These are phyloP conservation scores for Poecilia picta DNA, from an alignment of 2,797 vertebrate species.

Conservation along the genomic window DNA sequence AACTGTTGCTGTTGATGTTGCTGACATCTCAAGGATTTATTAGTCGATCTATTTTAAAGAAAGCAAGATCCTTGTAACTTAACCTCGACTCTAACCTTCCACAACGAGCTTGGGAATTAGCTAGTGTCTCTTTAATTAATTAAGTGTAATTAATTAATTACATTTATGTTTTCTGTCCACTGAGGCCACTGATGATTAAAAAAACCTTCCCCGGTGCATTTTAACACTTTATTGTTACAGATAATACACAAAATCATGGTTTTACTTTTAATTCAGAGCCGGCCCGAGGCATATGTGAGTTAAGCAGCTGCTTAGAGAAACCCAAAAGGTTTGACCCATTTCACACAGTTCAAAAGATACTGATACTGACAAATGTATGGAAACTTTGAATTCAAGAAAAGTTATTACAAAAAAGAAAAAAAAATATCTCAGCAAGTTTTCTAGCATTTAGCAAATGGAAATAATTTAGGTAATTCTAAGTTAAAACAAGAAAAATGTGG, in stretches of 20 bases:
- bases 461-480: too few species aligned
- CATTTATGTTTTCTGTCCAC: neutral
- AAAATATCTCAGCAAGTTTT: too few species aligned
- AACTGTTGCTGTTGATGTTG: neutral
- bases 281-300: too few species aligned
- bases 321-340: too few species aligned
- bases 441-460: too few species aligned
- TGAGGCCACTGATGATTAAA: constrained; percentile 7
- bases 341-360: too few species aligned
- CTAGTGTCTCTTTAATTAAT: constrained; percentile 4
- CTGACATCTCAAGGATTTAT: neutral
- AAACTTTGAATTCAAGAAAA: too few species aligned
- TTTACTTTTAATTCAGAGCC: constrained; percentile 8
- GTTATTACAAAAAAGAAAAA: too few species aligned
- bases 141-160: neutral
- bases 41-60: neutral
- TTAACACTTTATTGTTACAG: neutral
- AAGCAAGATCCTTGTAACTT: neutral
- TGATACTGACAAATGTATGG: too few species aligned
- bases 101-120: neutral
- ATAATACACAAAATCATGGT: neutral
- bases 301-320: too few species aligned
- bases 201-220: neutral
- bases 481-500: too few species aligned
- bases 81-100: neutral